Evolutionary conservation across 2,113 vertebrate genomes (phyloP).

Genomic region (Nerophis lumbriciformis): DNA sequence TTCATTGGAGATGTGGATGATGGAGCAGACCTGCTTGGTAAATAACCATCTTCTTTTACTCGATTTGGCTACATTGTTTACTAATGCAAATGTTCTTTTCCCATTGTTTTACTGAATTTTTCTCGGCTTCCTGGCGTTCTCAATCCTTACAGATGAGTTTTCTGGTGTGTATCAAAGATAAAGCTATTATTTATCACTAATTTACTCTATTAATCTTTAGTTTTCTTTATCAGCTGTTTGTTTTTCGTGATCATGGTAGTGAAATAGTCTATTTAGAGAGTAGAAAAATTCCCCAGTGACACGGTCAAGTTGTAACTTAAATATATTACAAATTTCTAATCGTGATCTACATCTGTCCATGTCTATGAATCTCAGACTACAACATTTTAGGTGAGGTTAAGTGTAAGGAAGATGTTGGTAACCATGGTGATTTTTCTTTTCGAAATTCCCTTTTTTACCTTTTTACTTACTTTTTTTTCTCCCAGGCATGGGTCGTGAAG

Average conservation of each 20-base stretch:
- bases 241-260: neutral
- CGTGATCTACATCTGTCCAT: conserved; percentile 76
- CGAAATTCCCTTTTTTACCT: neutral
- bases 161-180: conserved; percentile 87
- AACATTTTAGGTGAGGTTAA: conserved; percentile 86
- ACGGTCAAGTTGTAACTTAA: neutral
- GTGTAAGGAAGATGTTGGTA: neutral
- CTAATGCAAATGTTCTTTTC: neutral
- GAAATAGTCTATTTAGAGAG: conserved; percentile 9
- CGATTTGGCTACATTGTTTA: neutral
- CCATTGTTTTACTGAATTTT: conserved; percentile 10
- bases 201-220: neutral
- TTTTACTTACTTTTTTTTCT: conserved; percentile 28
- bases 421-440: neutral
- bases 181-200: neutral
- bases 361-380: conserved; percentile 76
- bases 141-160: conserved; percentile 83
- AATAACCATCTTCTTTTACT: conserved; percentile 28
- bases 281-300: neutral
- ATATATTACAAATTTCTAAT: conserved; percentile 56
- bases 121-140: conserved; percentile 28
- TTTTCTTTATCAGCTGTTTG: conserved; percentile 7
- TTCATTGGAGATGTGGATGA: conserved; percentile 95
- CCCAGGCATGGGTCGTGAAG: conserved; percentile 95
- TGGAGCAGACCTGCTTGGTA: conserved; percentile 95